These are phyloP conservation scores for Agonopterix subpropinquella DNA, from an alignment of 2,888 invertebrate species.

Conservation along the genomic window DNA sequence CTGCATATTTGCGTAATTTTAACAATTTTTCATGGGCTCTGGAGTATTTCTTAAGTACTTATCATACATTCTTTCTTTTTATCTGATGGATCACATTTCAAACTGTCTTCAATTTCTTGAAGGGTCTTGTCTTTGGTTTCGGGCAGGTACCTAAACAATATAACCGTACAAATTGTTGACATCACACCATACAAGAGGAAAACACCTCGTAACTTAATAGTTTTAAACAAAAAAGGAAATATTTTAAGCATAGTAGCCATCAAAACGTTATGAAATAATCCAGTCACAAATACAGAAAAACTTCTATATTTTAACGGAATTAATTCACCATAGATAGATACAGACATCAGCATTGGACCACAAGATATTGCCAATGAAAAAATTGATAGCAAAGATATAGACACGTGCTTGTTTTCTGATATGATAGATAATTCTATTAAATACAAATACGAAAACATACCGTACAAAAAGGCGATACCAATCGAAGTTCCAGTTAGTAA, in stretches of 20 bases:
- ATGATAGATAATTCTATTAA: neutral
- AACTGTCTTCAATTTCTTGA: neutral
- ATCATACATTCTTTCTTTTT: too few species aligned
- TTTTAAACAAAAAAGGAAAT: constrained; percentile 1
- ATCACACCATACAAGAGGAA: neutral
- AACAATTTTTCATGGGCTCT: too few species aligned
- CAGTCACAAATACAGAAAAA: constrained; percentile 1
- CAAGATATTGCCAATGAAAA: constrained; percentile 7
- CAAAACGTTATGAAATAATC: neutral
- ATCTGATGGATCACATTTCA: too few species aligned
- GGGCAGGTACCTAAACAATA: neutral
- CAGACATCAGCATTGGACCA: constrained; percentile 9
- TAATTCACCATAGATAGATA: constrained; percentile 9
- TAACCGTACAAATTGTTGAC: neutral
- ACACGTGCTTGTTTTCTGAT: constrained; percentile 19
- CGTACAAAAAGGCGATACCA: constrained; percentile 18
- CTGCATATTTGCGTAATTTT: too few species aligned
- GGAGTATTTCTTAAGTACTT: neutral
- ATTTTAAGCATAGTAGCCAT: constrained; percentile 9
- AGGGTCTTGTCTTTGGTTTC: constrained; percentile 5
- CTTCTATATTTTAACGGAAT: constrained; percentile 10
- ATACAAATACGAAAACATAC: constrained; percentile 8
- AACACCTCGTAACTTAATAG: neutral
- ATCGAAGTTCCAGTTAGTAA: constrained; percentile 7
- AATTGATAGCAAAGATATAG: constrained; percentile 10